Conservation (phyloP, 2,888 invertebrate genomes). For the Eilema sororculum region DNA sequence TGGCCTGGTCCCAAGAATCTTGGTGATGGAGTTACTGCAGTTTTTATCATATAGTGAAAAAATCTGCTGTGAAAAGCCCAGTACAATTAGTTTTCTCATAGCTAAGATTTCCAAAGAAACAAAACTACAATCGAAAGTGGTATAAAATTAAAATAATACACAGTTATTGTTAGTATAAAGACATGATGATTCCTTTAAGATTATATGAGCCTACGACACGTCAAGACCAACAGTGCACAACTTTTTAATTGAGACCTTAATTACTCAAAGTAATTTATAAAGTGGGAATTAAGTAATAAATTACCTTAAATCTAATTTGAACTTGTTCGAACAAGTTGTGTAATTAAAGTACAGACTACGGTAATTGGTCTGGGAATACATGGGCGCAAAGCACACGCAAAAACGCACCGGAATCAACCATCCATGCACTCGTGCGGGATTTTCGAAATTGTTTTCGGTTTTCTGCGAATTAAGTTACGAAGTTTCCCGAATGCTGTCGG, state of each 20-base stretch:
- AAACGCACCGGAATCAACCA: slow-evolving; percentile 58
- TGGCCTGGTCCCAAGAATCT: background rate
- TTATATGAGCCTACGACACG: slow-evolving; percentile 34
- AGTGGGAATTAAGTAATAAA: slow-evolving; percentile 57
- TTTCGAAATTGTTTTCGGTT: slow-evolving; percentile 32
- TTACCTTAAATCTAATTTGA: slow-evolving; percentile 59
- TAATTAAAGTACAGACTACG: slow-evolving; percentile 64
- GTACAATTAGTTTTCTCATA: background rate
- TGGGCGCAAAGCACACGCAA: slow-evolving; percentile 51
- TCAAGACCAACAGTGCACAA: slow-evolving; percentile 32
- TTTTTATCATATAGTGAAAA: background rate
- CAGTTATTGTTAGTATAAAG: background rate
- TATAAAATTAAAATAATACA: background rate
- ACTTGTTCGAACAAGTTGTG: slow-evolving; percentile 60
- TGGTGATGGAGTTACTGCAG: background rate
- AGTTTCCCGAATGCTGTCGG: slow-evolving; percentile 23
- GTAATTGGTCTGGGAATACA: slow-evolving; percentile 65
- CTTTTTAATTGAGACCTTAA: slow-evolving; percentile 51
- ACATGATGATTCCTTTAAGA: slow-evolving; percentile 9
- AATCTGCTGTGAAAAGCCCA: background rate
- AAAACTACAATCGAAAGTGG: background rate
- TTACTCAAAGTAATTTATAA: slow-evolving; percentile 57
- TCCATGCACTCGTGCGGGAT: slow-evolving; percentile 32
- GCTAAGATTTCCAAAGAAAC: background rate
- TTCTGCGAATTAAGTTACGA: slow-evolving; percentile 37